Evolutionary conservation across 2,797 vertebrate species (phyloP).

Genomic region (Amazona finschi): DNA sequence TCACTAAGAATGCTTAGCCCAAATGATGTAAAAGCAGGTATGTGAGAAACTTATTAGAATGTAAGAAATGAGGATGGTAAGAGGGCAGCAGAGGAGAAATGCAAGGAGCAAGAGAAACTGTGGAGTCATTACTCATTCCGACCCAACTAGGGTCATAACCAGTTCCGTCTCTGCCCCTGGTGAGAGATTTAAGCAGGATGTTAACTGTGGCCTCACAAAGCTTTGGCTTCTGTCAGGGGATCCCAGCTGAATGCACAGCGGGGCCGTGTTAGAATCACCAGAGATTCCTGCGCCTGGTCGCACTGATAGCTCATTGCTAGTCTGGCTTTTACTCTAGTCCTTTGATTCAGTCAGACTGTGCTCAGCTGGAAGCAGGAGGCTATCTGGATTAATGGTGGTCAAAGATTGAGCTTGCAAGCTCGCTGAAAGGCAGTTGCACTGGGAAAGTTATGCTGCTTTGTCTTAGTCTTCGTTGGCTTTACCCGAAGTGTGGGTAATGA

Average conservation of each 20-base stretch:
- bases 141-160: background rate
- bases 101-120: background rate
- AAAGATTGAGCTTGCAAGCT: background rate
- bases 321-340: background rate
- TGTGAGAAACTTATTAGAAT: background rate
- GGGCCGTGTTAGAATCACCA: background rate
- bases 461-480: background rate
- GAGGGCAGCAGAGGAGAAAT: background rate
- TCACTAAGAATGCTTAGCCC: background rate
- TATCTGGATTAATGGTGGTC: background rate
- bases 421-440: background rate
- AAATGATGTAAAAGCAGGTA: background rate
- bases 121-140: background rate
- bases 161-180: background rate
- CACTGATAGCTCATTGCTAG: background rate
- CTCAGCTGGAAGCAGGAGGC: background rate
- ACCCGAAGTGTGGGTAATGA: background rate
- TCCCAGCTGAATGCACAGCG: background rate
- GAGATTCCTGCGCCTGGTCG: background rate
- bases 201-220: background rate
- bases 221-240: background rate
- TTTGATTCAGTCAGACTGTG: background rate
- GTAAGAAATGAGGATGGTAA: background rate
- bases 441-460: background rate
- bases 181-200: background rate